A percentile compares a stretch with the other conserved stretches of the same genome.
Evolutionary conservation across 2,113 vertebrate genomes (phyloP).

Genomic region (Drymodes brunneopygia): DNA sequence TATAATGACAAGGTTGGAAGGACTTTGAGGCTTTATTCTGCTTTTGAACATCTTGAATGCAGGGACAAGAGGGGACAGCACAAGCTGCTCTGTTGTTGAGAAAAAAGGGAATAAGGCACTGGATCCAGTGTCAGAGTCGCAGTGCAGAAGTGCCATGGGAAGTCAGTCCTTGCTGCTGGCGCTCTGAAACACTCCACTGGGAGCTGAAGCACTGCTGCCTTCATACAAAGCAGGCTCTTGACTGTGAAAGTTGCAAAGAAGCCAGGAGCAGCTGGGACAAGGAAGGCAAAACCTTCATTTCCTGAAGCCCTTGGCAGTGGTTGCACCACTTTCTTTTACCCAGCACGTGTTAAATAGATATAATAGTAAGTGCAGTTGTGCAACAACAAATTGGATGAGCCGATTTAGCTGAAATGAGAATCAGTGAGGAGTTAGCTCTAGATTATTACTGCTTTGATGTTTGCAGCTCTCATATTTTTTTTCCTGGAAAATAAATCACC

Average conservation of each 20-base stretch:
- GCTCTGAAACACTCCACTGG: background rate
- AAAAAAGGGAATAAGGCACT: background rate
- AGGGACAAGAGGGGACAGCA: background rate
- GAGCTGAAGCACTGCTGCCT: background rate
- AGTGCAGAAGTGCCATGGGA: background rate
- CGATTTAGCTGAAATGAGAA: background rate
- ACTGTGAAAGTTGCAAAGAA: background rate
- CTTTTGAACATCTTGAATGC: background rate
- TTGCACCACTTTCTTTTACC: background rate
- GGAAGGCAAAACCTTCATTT: background rate
- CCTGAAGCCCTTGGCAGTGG: background rate
- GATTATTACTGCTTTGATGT: background rate
- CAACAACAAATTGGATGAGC: background rate
- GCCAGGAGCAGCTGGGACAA: background rate
- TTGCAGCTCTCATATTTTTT: background rate
- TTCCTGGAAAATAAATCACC: background rate
- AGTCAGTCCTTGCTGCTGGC: background rate
- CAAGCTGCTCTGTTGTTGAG: background rate
- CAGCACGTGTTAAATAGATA: background rate
- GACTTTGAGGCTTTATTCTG: background rate
- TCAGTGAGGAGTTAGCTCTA: background rate
- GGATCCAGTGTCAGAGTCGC: accelerated
- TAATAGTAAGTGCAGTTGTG: accelerated
- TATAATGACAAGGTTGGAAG: background rate
- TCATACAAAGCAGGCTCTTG: background rate